Conservation (phyloP, 2,113 vertebrate species). For the Microtus montanus region DNA sequence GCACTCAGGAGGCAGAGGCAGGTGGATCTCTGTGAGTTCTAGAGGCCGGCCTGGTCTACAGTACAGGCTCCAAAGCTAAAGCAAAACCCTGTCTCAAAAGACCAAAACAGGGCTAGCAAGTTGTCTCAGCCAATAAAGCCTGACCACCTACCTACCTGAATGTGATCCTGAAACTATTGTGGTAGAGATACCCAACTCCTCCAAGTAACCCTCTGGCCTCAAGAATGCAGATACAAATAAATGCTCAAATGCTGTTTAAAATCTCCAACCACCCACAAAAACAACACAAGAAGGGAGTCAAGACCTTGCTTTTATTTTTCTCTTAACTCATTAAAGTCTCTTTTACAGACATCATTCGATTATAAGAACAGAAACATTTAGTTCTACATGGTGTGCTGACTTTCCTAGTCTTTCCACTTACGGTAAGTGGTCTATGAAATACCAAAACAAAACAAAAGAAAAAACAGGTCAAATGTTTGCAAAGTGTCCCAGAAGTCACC, state of each 20-base stretch:
- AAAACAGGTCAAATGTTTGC: conserved; percentile 12
- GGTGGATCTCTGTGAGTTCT: too few species aligned
- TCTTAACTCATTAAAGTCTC: background rate
- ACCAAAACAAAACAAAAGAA: background rate
- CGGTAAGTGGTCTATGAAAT: background rate
- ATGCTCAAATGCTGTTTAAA: background rate
- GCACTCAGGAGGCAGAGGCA: too few species aligned
- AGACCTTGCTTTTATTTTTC: background rate
- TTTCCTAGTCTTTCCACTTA: conserved; percentile 18
- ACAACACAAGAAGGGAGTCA: background rate
- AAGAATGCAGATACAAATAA: background rate
- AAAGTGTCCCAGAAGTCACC: conserved; percentile 39
- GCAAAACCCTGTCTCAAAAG: too few species aligned
- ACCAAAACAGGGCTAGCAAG: background rate
- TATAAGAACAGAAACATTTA: conserved; percentile 40
- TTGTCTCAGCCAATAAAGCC: background rate
- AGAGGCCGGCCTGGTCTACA: too few species aligned
- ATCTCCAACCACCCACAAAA: background rate
- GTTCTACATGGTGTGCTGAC: background rate
- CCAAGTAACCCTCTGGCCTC: too few species aligned
- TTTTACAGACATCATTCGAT: background rate
- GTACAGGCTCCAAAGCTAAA: too few species aligned
- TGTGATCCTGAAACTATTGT: background rate
- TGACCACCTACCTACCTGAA: background rate
- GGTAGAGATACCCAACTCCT: background rate